A percentile compares a stretch with the other conserved stretches of the same genome.
These are phyloP conservation scores for Solen grandis DNA, from an alignment of 1,140 invertebrate genomes.

Conservation along the genomic window DNA sequence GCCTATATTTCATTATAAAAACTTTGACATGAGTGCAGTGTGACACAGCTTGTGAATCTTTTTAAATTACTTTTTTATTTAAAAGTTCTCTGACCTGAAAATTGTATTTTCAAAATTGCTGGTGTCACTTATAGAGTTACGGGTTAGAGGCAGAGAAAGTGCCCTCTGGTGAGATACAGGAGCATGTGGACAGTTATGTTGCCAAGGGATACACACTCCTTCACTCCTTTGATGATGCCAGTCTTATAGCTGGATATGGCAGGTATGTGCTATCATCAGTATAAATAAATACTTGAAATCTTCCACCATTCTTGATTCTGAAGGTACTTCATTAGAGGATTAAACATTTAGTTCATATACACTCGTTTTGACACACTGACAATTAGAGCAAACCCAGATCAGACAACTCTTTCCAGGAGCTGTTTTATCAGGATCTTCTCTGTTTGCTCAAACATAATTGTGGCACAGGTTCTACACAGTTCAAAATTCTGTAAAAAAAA, in stretches of 20 bases:
- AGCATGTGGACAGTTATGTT: conserved; percentile 66
- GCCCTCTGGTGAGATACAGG: conserved; percentile 63
- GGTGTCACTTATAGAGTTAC: conserved; percentile 69
- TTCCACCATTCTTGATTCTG: neutral
- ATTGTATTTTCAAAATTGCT: too few species aligned
- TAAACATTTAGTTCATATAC: neutral
- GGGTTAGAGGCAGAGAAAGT: conserved; percentile 69
- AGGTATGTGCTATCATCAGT: conserved; percentile 61
- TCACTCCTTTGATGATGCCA: conserved; percentile 75
- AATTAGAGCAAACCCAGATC: too few species aligned
- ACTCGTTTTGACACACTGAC: too few species aligned
- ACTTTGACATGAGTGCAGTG: too few species aligned
- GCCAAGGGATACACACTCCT: conserved; percentile 64
- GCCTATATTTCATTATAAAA: too few species aligned
- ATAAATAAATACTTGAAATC: neutral
- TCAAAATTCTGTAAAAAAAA: neutral
- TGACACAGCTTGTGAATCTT: too few species aligned
- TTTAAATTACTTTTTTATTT: too few species aligned
- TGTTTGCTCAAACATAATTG: too few species aligned
- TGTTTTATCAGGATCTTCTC: too few species aligned
- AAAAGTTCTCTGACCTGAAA: too few species aligned
- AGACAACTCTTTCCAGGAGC: too few species aligned
- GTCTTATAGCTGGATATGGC: conserved; percentile 73
- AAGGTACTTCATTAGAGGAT: neutral
- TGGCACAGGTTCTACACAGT: neutral